Percentiles rank a stretch among this genome's conserved stretches.
phyloP scores from a whole-genome alignment of 2,797 vertebrate genomes.

The Denticeps clupeoides region DNA sequence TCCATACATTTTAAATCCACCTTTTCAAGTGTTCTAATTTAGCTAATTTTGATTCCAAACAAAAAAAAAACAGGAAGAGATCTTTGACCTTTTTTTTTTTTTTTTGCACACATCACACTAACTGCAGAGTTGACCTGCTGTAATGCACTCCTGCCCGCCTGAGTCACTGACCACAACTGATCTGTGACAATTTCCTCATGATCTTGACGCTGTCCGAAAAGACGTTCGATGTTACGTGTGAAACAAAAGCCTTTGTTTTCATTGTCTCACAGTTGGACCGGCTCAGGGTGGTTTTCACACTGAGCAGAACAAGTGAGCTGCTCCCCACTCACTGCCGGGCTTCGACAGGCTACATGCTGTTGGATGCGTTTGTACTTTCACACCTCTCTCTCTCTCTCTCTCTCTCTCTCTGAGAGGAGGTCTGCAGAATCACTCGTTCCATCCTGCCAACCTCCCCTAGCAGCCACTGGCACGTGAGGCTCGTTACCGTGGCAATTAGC shows the following conservation, averaged over 20 bases:
- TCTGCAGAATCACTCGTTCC: slow-evolving; percentile 44
- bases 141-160: too few species aligned
- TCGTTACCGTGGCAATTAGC: slow-evolving; percentile 77
- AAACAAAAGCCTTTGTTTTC: not conserved
- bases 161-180: not conserved
- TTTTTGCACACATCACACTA: too few species aligned
- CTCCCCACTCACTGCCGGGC: slow-evolving; percentile 49
- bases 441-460: slow-evolving; percentile 58
- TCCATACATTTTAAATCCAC: too few species aligned
- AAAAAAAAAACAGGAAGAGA: too few species aligned
- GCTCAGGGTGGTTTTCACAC: slow-evolving; percentile 1
- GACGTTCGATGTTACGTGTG: not conserved
- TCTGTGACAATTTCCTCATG: too few species aligned
- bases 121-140: too few species aligned
- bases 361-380: slow-evolving; percentile 66
- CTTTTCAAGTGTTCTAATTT: too few species aligned
- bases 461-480: slow-evolving; percentile 65
- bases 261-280: slow-evolving; percentile 7
- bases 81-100: too few species aligned
- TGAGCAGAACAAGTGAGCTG: slow-evolving; percentile 11
- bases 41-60: too few species aligned
- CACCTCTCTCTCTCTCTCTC: slow-evolving; percentile 46
- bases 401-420: slow-evolving; percentile 30
- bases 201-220: too few species aligned
- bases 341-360: slow-evolving; percentile 63